phyloP scores from a whole-genome alignment of 2,888 invertebrate species.

The Odontothrips loti region DNA sequence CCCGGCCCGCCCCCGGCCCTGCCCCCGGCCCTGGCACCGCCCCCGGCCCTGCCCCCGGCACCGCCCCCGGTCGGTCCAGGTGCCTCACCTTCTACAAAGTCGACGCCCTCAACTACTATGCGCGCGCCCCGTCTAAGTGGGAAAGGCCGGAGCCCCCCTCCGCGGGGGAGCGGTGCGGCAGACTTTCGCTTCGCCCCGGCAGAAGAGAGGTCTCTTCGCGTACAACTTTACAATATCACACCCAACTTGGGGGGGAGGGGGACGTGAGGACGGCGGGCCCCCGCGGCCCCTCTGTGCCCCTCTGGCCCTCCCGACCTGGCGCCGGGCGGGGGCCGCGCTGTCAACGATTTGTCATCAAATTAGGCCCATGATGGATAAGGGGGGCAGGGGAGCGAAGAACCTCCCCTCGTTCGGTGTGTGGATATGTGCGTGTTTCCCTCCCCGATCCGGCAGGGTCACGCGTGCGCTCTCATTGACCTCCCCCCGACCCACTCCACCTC shows the following conservation, averaged over 20 bases:
- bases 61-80: background rate
- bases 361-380: too few relatives aligned
- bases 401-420: too few relatives aligned
- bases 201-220: background rate
- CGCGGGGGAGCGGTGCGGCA: background rate
- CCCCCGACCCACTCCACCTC: too few relatives aligned
- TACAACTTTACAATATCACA: constrained; percentile 18
- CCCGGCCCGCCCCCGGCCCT: too few relatives aligned
- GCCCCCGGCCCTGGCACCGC: too few relatives aligned
- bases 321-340: background rate
- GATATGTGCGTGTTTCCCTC: too few relatives aligned
- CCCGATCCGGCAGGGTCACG: too few relatives aligned
- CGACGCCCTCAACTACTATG: constrained; percentile 23
- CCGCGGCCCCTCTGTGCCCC: too few relatives aligned
- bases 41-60: too few relatives aligned
- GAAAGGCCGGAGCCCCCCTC: background rate
- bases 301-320: background rate
- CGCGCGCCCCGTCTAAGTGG: background rate
- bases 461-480: too few relatives aligned
- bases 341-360: too few relatives aligned
- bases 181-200: background rate
- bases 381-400: too few relatives aligned
- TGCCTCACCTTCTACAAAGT: constrained; percentile 1
- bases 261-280: background rate
- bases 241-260: background rate